Base-by-base conservation (phyloP, 2,113 vertebrate genomes). In the Numida meleagris region DNA sequence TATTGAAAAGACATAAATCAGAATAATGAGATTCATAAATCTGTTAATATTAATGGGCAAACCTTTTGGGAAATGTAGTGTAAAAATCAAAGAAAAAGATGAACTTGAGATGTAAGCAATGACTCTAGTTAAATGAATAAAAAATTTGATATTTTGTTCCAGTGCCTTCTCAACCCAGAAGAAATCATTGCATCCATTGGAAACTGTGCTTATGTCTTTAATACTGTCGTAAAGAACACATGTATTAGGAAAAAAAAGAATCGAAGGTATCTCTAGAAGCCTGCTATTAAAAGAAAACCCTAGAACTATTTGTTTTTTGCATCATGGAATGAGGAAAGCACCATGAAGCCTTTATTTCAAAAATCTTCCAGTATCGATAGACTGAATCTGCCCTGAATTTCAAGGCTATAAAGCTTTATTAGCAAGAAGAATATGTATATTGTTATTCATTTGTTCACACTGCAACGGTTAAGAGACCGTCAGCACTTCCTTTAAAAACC, bases 21-120 rank as follows among this genome's bases (percentile, higher is more conserved):
- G 95, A 97, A 94, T 96, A 97, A 98, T 96, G 91, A 98, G 91
- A 97, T 97, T 97, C 97, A 97, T 86, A 97, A 96, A 96, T 77
- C 88, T 93, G 96, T 97, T 97, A 97, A 98, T 97, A 97, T 98
- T 97, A 97, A 97, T 96, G 58, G 86, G 0, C 20, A 94, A 97
- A 86, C 77, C 97, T 96, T 97, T 96, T 61, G 97, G 97, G 97
- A 97, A 97, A 90, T 81, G 77, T 89, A 81, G 62, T 93, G 45
- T 86, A 92, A 97, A 97, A 97, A 97, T 98, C 97, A 97, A 98
- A 98, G 97, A 96, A 96, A 95, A 94, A 92, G 21, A 94, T 91
- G 82, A 97, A 90, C 75, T 89, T 94, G 91, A 89, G 78, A 96
- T 94, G 62, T 93, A 96, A 97, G 74, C 6, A 25, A 67, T 82